phyloP scores from a whole-genome alignment of 1,140 invertebrate species.

The Linepithema humile region DNA sequence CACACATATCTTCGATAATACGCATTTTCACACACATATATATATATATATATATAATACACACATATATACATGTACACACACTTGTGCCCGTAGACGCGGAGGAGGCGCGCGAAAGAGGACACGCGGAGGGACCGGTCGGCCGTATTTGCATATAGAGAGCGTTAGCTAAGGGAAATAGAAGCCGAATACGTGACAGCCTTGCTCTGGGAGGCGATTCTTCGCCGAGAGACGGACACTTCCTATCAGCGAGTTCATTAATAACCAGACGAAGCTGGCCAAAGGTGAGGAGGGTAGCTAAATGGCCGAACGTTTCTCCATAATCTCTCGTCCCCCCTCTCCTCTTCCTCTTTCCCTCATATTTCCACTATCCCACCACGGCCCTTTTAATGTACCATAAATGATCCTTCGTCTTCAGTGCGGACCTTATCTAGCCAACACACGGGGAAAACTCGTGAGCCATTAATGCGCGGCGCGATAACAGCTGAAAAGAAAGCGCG shows the following conservation, averaged over 20 bases:
- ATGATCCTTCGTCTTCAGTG: conserved; percentile 60
- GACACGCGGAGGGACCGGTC: conserved; percentile 76
- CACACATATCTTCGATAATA: conserved; percentile 68
- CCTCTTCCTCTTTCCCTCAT: not conserved
- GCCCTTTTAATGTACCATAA: conserved; percentile 70
- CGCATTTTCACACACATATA: conserved; percentile 63
- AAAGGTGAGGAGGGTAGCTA: conserved; percentile 71
- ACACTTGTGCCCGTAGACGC: not conserved
- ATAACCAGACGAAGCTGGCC: conserved; percentile 75
- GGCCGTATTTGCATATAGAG: conserved; percentile 84
- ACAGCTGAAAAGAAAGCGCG: conserved; percentile 65
- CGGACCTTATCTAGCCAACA: conserved; percentile 69
- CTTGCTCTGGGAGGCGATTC: conserved; percentile 78
- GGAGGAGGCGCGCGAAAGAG: conserved; percentile 62
- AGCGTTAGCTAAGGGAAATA: conserved; percentile 85
- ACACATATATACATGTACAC: conserved; percentile 48
- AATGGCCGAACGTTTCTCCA: conserved; percentile 73
- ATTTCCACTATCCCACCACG: conserved; percentile 26
- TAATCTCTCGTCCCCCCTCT: conserved; percentile 50
- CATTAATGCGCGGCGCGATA: conserved; percentile 68
- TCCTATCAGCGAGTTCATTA: conserved; percentile 81
- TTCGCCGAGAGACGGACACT: conserved; percentile 79
- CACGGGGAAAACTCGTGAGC: conserved; percentile 69
- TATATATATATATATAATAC: conserved; percentile 53
- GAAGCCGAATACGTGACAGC: conserved; percentile 84